Base-by-base conservation (phyloP, 1,140 invertebrate species). In the Gonatopus flavifemur region DNA sequence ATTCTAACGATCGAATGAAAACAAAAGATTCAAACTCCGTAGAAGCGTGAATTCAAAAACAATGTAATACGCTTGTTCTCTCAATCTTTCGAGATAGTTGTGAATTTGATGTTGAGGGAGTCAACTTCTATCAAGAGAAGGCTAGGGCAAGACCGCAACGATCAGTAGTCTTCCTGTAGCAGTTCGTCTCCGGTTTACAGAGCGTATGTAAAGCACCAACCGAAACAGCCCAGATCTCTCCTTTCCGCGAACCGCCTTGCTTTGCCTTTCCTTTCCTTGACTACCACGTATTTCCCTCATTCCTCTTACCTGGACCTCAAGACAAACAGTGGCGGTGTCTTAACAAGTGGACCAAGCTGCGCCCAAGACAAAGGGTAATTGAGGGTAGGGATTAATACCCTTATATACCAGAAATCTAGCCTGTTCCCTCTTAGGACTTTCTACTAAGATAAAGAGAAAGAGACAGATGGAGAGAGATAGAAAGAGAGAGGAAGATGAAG, bases 331-430 rank as follows among this genome's bases (percentile, higher is more conserved):
- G 69, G 74, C 72, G 74, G 74, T 77, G 74, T 78, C 76, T 77
- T 78, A 78, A 78, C 74, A 76, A 78, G 76, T 77, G 76, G 76
- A 77, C 76, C 73, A 78, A 77, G 73, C 76, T 74, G 72, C 66
- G 74, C 76, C 72, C 74, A 78, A 78, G 76, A 77, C 76, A 78
- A 78, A 77, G 74, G 76, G 76, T 76, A 78, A 78, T 78, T 78
- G 75, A 78, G 75, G 73, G 71, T 74, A 75, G 73, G 75, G 74
- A 77, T 78, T 78, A 77, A 78, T 78, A 77, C 76, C 74, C 76
- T 73, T 77, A 77, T 76, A 77, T 68, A 72, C 55, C 59, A 69
- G 74, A 73, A 72, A 77, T 75, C 72, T 66, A 70, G 64, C 62
- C 58, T 62, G 63, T 53, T 50, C 55, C 49, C 57, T 62, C 52